Conservation (phyloP, 2,888 invertebrate genomes). For the Drosophila picticornis region DNA sequence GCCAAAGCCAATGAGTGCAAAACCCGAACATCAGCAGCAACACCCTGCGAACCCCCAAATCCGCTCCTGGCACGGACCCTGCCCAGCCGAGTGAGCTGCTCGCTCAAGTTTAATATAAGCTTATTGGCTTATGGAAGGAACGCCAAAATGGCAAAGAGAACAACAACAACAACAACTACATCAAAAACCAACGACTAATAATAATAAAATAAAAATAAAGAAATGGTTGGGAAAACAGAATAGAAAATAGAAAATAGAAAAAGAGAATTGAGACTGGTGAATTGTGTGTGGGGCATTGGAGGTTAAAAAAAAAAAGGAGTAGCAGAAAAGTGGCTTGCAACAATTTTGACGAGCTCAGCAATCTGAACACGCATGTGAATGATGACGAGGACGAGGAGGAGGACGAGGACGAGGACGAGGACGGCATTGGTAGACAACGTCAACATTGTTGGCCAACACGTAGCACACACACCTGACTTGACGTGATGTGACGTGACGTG, state of each 20-base stretch:
- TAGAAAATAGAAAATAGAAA: background rate
- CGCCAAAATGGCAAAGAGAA: slow-evolving; percentile 21
- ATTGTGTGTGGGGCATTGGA: background rate
- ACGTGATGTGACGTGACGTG: slow-evolving; percentile 67
- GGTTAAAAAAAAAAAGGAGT: background rate
- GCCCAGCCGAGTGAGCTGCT: slow-evolving; percentile 38
- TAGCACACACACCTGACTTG: slow-evolving; percentile 36
- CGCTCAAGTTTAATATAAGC: slow-evolving; percentile 71
- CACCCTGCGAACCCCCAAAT: background rate
- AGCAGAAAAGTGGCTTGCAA: slow-evolving; percentile 39
- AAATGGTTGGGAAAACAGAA: background rate
- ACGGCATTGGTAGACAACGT: slow-evolving; percentile 24
- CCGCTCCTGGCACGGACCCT: slow-evolving; percentile 10
- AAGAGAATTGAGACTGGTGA: background rate
- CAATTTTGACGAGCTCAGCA: slow-evolving; percentile 63
- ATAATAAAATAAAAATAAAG: slow-evolving; percentile 8
- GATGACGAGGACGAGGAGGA: slow-evolving; percentile 11
- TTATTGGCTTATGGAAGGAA: slow-evolving; percentile 67
- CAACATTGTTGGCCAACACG: slow-evolving; percentile 46
- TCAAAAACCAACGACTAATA: slow-evolving; percentile 13
- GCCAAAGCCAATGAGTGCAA: slow-evolving; percentile 35
- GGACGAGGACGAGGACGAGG: slow-evolving; percentile 23
- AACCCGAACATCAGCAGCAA: background rate
- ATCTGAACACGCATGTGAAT: slow-evolving; percentile 56
- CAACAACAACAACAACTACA: slow-evolving; percentile 6